Base-by-base conservation (phyloP, 1,140 invertebrate species). In the Thalassaphorura encarpata region DNA sequence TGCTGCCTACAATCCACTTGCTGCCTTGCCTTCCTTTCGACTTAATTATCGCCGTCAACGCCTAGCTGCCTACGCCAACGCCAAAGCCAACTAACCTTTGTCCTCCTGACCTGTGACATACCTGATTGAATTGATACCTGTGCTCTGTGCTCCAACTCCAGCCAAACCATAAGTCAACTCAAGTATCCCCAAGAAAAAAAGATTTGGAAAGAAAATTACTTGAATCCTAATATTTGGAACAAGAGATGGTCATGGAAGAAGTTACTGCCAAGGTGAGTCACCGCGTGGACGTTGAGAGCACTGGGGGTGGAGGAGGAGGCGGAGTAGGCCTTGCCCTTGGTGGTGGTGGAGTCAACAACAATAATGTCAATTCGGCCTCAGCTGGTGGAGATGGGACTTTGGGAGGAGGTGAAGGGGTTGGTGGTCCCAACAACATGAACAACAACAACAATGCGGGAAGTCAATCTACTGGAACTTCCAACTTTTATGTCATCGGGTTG, bases 401-500 rank as follows among this genome's bases (percentile, higher is more conserved):
- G 8, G 13, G 8, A 19, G n/a, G n/a, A n/a, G n/a, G n/a, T n/a
- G n/a, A n/a, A n/a, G n/a, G 16, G 33, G 28, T 18, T 48, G 15
- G 11, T 8, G 23, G 13, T 28, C 8, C 21, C 23, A 5, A 21
- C 49, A 46, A 39, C 21, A 15, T 54, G 18, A 57, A 52, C 49
- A 39, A 36, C 49, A 31, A n/a, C 42, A 47, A 40, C 46, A 58
- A 46, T 40, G 31, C 28, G 46, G 45, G 15, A 8, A 40, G 28
- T 11, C 29, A 8, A 46, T n/a, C n/a, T 4, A 11, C 40, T 26
- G 26, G 21, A 6, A 29, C 33, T n/a, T 54, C 51, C 15, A 65
- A 60, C 49, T 56, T 65, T 18, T 65, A 65, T 27, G 45, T 61
- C n/a, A 91, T 96, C 73, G 93, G 92, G 73, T 83, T 90, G 66